Conservation (phyloP, 1,140 invertebrate genomes). For the Pollicipes pollicipes region DNA sequence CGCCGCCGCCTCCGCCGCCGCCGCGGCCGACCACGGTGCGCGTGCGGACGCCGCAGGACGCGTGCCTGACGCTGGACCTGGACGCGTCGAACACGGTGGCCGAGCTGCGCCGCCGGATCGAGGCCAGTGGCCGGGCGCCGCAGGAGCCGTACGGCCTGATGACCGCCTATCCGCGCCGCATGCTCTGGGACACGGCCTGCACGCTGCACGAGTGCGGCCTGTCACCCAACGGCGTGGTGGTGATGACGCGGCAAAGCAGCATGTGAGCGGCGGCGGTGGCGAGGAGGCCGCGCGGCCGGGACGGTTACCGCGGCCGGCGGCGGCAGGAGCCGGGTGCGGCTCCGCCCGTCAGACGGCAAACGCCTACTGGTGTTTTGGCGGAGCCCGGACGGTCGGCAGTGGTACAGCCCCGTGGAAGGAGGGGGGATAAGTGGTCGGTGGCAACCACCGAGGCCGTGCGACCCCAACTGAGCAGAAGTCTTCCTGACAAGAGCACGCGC, state of each 20-base stretch:
- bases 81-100: background rate
- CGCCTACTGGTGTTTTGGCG: no score
- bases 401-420: no score
- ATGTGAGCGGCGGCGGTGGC: background rate
- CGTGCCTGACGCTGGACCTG: background rate
- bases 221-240: background rate
- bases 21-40: background rate
- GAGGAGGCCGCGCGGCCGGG: no score
- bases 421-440: no score
- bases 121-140: background rate
- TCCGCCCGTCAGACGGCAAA: no score
- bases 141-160: background rate
- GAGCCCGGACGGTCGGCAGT: no score
- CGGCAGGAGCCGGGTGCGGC: background rate
- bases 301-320: no score
- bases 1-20: no score
- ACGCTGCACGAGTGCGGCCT: background rate
- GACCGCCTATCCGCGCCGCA: background rate
- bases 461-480: no score
- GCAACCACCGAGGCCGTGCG: no score
- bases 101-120: background rate
- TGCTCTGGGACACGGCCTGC: background rate
- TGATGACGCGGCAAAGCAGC: background rate
- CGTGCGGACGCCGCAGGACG: background rate
- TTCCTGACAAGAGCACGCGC: no score